phyloP scores from a whole-genome alignment of 30 jellyfish, hydroid and myxozoan species.

The Aurelia aurita region DNA sequence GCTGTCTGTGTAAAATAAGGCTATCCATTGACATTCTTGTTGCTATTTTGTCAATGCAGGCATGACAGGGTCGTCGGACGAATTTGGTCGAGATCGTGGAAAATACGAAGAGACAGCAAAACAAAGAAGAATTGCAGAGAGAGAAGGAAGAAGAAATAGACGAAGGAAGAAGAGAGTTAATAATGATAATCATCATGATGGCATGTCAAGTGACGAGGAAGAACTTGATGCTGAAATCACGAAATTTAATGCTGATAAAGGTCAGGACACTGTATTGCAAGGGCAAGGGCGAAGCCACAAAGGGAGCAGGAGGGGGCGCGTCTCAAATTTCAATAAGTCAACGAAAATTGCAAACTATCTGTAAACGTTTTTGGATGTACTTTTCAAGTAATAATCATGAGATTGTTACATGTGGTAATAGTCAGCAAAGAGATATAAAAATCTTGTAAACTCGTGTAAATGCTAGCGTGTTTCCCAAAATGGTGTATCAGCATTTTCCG shows the following conservation, averaged over 20 bases:
- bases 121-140: constrained; percentile 96
- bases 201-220: constrained; percentile 99
- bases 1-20: too few relatives aligned
- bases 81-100: constrained; percentile 82
- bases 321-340: too few relatives aligned
- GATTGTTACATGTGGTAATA: too few relatives aligned
- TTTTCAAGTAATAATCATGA: too few relatives aligned
- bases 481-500: too few relatives aligned
- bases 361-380: too few relatives aligned
- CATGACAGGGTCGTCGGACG: constrained; percentile 19
- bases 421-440: too few relatives aligned
- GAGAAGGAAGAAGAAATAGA: constrained; percentile 94
- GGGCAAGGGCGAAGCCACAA: too few relatives aligned
- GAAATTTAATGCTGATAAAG: constrained; percentile 85
- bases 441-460: too few relatives aligned
- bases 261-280: constrained; percentile 22
- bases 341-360: too few relatives aligned
- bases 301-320: too few relatives aligned
- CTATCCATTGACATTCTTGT: neutral
- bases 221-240: constrained; percentile 76
- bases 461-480: too few relatives aligned
- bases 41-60: neutral
- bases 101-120: constrained; percentile 80
- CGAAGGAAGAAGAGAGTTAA: constrained; percentile 66
- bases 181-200: constrained; percentile 71